Evolutionary conservation across 2,888 invertebrate species (phyloP).

Genomic region (Synergus japonicus): DNA sequence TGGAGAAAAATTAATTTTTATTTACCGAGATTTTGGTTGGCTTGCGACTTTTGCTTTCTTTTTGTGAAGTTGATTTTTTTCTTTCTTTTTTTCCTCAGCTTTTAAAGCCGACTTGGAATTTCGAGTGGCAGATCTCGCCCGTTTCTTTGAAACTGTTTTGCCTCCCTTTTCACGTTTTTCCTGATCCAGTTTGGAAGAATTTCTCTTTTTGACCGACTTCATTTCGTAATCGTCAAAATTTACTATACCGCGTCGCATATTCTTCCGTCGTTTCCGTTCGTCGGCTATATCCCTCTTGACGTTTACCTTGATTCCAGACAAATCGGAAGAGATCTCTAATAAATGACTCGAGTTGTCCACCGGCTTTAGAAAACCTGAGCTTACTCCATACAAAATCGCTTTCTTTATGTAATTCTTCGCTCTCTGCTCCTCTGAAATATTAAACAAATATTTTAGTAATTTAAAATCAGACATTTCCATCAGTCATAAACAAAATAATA

Average conservation of each 20-base stretch:
- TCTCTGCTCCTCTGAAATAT: slow-evolving; percentile 61
- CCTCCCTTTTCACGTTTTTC: slow-evolving; percentile 6
- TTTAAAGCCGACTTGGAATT: not conserved
- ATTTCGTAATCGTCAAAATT: slow-evolving; percentile 18
- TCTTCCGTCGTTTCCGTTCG: slow-evolving; percentile 21
- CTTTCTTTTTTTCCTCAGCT: not conserved
- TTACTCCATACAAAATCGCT: slow-evolving; percentile 65
- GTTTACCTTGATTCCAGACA: slow-evolving; percentile 43
- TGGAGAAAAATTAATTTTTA: not conserved
- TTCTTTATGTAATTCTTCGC: slow-evolving; percentile 66
- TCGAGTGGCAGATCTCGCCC: not conserved
- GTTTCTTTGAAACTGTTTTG: not conserved
- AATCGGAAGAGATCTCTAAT: slow-evolving; percentile 60
- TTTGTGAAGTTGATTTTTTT: not conserved
- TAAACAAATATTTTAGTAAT: not conserved
- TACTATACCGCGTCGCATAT: slow-evolving; percentile 17
- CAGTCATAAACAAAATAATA: not conserved
- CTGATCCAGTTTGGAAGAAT: not conserved
- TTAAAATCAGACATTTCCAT: too few species aligned
- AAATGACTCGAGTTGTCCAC: slow-evolving; percentile 61
- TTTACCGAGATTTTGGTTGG: not conserved
- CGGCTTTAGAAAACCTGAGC: slow-evolving; percentile 66
- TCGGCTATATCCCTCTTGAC: not conserved
- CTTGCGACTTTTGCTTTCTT: slow-evolving; percentile 9
- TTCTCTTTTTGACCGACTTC: slow-evolving; percentile 4